A percentile compares a stretch with the other conserved stretches of the same genome.
Conservation (phyloP, 2,888 invertebrate genomes). For the Habroteleia sp. region DNA sequence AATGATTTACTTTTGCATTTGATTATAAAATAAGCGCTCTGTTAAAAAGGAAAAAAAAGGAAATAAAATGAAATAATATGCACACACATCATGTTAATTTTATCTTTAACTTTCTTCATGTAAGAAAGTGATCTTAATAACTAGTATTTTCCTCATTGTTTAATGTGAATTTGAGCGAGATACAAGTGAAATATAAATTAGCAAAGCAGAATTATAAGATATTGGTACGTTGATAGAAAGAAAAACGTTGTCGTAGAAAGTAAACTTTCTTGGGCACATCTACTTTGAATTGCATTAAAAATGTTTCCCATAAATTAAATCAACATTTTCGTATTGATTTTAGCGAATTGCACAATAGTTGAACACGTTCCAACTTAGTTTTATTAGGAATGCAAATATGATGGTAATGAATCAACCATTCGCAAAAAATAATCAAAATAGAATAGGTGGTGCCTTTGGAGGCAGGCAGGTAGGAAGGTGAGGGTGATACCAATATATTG, state of each 20-base stretch:
- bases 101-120: slow-evolving; percentile 46
- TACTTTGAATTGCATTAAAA: no score
- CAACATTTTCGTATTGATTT: slow-evolving; percentile 45
- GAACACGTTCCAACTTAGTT: slow-evolving; percentile 38
- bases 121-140: slow-evolving; percentile 48
- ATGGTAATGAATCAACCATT: slow-evolving; percentile 58
- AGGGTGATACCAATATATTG: slow-evolving; percentile 58
- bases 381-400: slow-evolving; percentile 53
- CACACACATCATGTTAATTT: slow-evolving; percentile 43
- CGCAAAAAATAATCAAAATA: slow-evolving; percentile 53
- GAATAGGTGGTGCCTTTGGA: slow-evolving; percentile 62
- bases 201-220: slow-evolving; percentile 18
- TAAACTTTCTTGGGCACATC: slow-evolving; percentile 7
- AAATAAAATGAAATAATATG: slow-evolving; percentile 57
- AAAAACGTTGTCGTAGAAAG: not conserved
- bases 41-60: slow-evolving; percentile 30
- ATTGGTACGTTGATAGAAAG: slow-evolving; percentile 15
- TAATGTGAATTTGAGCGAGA: slow-evolving; percentile 21
- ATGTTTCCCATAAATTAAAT: slow-evolving; percentile 28
- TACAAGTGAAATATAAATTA: slow-evolving; percentile 26
- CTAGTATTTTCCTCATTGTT: slow-evolving; percentile 15
- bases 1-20: slow-evolving; percentile 44
- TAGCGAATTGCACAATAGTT: slow-evolving; percentile 42
- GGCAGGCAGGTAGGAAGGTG: slow-evolving; percentile 44
- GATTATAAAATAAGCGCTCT: slow-evolving; percentile 44